Conservation (phyloP, 2,797 vertebrate species). For the Pyrrhura leucotis region DNA sequence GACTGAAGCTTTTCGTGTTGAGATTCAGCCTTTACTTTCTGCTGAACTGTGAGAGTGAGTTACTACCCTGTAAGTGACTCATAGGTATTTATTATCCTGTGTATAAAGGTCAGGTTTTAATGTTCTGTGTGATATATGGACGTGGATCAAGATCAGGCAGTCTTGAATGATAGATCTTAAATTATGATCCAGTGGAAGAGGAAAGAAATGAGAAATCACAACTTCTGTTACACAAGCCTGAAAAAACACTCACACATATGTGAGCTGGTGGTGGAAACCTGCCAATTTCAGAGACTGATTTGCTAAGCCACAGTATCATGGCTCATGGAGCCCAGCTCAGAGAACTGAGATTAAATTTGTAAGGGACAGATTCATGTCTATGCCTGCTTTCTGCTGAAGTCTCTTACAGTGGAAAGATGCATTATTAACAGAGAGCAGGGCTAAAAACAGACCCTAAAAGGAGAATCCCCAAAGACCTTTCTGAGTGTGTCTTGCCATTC, state of each 20-base stretch:
- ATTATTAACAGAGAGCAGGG: neutral
- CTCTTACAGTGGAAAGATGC: neutral
- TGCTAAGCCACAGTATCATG: neutral
- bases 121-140: slow-evolving; percentile 75
- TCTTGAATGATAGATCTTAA: slow-evolving; percentile 76
- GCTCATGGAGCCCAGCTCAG: neutral
- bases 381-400: neutral
- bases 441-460: neutral
- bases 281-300: neutral
- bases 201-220: slow-evolving; percentile 69
- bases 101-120: slow-evolving; percentile 79
- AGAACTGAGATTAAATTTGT: neutral
- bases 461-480: neutral
- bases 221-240: slow-evolving; percentile 19
- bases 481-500: neutral
- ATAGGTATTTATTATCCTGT: slow-evolving; percentile 75
- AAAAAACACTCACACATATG: neutral
- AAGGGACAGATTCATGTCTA: neutral
- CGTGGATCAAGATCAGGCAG: slow-evolving; percentile 66
- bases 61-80: slow-evolving; percentile 73
- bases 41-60: slow-evolving; percentile 67
- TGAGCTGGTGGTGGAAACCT: neutral
- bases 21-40: slow-evolving; percentile 56
- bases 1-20: slow-evolving; percentile 33
- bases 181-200: slow-evolving; percentile 65